Evolutionary conservation across 2,888 invertebrate genomes (phyloP), one percentile per base, ranked within the genome.

Genomic region (Muschampia plurimacula): DNA sequence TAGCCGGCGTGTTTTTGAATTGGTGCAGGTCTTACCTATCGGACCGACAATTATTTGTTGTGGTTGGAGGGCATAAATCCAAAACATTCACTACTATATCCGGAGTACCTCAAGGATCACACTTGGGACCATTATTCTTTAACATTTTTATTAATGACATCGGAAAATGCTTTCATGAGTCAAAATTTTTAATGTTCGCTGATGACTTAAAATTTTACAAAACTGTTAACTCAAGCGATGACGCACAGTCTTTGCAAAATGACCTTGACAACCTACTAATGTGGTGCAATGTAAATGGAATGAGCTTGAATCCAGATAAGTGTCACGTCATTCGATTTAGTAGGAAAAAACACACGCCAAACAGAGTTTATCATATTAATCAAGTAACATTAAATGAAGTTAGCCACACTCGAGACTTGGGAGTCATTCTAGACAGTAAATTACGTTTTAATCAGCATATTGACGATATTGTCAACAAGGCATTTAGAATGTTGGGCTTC

Each of bases 91-190:
- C 7, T 15, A 7, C 55, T 2, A 7, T 22, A 28, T 52, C 67
- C n/a, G 36, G 36, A 22, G 22, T 52, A 10, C 52, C 52, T 28
- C 67, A 44, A 46, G 65, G 62, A 0, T 44, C 22, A n/a, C 65
- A 46, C 13, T 65, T 64, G 46, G 46, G 65, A 41, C 46, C 64
- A 13, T n/a, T 62, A n/a, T 44, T 63, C 22, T 63, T 63, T 44
- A 46, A 67, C 15, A 41, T 67, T 10, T 55, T 41, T 44, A 52
- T 66, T 1, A 52, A 66, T 52, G 63, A 66, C 22, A 12, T 52
- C 2, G 13, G 46, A 2, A 66, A 9, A 9, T 66, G 32, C 13
- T 66, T 66, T 52, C 22, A 52, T 0, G 3, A 7, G 4, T 60
- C 60, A 4, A 32, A 36, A 32, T 60, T 36, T 13, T 32, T 36